Conservation (phyloP, 2,113 vertebrate genomes). For the Aramus guarauna region DNA sequence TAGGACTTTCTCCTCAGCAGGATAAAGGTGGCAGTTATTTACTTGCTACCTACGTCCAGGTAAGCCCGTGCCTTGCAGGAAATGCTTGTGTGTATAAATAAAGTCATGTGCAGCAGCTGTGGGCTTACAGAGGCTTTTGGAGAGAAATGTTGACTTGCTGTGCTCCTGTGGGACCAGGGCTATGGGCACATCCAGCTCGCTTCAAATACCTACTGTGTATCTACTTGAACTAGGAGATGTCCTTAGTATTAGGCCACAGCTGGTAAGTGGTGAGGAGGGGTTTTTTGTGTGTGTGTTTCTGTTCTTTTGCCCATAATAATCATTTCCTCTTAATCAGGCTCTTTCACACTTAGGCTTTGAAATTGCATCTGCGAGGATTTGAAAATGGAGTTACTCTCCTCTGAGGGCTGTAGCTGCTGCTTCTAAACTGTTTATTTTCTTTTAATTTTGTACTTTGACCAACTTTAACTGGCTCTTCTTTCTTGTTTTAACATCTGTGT, state of each 20-base stretch:
- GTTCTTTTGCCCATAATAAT: neutral
- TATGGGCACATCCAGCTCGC: neutral
- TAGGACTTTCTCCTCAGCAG: neutral
- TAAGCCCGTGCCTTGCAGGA: neutral
- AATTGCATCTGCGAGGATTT: neutral
- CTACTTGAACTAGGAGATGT: neutral
- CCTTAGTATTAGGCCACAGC: neutral
- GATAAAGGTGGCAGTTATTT: neutral
- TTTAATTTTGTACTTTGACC: neutral
- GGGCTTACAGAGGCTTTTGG: neutral
- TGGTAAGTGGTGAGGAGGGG: neutral
- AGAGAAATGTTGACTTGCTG: neutral
- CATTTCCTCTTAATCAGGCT: neutral
- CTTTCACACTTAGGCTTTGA: neutral
- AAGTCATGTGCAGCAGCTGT: accelerated
- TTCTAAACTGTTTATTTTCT: constrained; percentile 9
- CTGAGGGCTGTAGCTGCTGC: neutral
- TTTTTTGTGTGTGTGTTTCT: neutral
- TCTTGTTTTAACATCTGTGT: neutral
- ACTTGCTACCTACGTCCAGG: neutral
- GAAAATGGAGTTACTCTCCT: neutral
- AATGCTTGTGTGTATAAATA: neutral
- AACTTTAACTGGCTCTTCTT: neutral
- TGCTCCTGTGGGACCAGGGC: neutral
- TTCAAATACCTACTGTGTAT: accelerated